Base-by-base conservation (phyloP, 2,113 vertebrate species). In the Toxotes chatareus region DNA sequence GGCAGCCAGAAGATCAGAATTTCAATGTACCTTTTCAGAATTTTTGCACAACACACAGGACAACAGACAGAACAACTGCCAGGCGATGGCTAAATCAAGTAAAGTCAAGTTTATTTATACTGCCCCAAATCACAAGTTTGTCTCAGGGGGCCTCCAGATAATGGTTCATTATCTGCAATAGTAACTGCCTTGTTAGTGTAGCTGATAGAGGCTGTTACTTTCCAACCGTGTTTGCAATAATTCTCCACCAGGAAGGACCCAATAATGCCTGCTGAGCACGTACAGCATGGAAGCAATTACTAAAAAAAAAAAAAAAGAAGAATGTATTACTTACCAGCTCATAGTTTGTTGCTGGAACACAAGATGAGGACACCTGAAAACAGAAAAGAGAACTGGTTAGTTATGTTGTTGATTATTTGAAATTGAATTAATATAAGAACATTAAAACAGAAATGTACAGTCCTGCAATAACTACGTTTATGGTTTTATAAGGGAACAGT, bases 341-440 rank as follows among this genome's bases (percentile, higher is more conserved):
- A 87, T 97, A 97, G 93, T 95, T 98, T 89, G 95, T 94, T 14
- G 92, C 63, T 1, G 97, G 95, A 65, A 96, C 95, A 90, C 97
- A 98, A 67, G 96, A 94, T 11, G 95, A 95, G 73, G 96, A 95
- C 68, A 97, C 97, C 97, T 97, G 93, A 9, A 90, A 91, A 64
- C 51, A 69, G 31, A 83, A 77, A 38, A 46, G 7, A 76, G 4
- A 32, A 65, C 4, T 5, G 14, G 42, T 83, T 44, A 84, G 61
- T 71, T 36, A 53, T 21, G 40, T 9, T 49, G 42, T 44, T 68
- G 42, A 6, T 72, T 40, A 6, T 23, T 44, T 61, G 31, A 38
- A 74, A 36, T 32, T 17, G 4, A 32, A 10, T n/a, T 59, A 32
- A 17, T n/a, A 3, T 14, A 44, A 46, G 6, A 12, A 67, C 10